Conservation (phyloP, 2,797 vertebrate genomes). For the Enteromius radiatus region DNA sequence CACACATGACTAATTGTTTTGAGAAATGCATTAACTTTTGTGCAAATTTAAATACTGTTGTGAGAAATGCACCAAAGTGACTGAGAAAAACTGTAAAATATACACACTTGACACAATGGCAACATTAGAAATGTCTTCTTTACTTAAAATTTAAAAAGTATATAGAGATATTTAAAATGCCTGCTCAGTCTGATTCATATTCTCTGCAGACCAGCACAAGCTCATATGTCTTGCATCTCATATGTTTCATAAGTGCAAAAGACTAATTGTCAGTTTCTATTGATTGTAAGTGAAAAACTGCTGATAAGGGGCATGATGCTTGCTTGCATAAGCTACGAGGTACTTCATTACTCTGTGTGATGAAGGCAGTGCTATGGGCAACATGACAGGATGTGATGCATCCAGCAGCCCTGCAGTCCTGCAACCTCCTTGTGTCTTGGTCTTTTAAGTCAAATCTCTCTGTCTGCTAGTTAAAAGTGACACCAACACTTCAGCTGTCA, state of each 20-base stretch:
- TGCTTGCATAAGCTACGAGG: conserved; percentile 33
- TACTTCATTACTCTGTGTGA: conserved; percentile 16
- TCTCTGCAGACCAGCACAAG: background rate
- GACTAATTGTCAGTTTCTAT: conserved; percentile 15
- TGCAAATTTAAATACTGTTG: no score
- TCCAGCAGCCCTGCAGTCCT: conserved; percentile 32
- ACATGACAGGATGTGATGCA: conserved; percentile 40
- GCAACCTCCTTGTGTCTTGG: conserved; percentile 36
- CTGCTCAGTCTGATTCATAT: background rate
- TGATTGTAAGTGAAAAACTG: conserved; percentile 4
- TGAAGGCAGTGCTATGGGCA: conserved; percentile 31
- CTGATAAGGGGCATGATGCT: conserved; percentile 27
- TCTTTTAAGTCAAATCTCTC: conserved; percentile 64
- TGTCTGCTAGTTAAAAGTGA: background rate
- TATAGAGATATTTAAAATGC: background rate
- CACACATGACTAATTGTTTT: no score
- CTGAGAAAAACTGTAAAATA: no score
- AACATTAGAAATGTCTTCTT: background rate
- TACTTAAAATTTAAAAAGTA: background rate
- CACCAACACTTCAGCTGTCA: conserved; percentile 19
- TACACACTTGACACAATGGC: no score
- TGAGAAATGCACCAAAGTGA: no score
- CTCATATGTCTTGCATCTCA: background rate
- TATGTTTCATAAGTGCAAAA: background rate
- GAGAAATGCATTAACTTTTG: no score